These are phyloP conservation scores for Spisula subtruncata DNA, from an alignment of 2,888 invertebrate species.

Conservation along the genomic window DNA sequence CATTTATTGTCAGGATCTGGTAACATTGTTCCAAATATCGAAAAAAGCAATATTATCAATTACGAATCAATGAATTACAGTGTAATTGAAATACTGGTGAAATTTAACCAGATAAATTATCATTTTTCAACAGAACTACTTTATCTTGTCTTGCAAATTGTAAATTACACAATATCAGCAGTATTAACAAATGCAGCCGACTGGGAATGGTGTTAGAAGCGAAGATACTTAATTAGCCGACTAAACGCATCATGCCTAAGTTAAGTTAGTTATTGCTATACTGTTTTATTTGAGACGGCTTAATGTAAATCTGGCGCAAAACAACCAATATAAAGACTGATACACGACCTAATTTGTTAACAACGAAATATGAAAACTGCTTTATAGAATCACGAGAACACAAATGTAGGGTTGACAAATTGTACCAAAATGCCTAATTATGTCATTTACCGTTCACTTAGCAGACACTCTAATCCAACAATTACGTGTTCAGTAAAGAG, in stretches of 20 bases:
- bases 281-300: too few species aligned
- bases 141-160: neutral
- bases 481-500: too few species aligned
- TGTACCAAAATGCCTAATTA: too few species aligned
- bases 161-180: neutral
- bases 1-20: neutral
- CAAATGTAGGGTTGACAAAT: too few species aligned
- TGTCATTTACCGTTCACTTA: too few species aligned
- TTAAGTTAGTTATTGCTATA: too few species aligned
- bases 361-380: too few species aligned
- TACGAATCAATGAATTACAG: neutral
- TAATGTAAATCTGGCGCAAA: too few species aligned
- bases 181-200: neutral
- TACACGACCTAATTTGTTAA: too few species aligned
- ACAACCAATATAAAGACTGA: too few species aligned
- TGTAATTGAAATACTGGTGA: neutral
- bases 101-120: neutral
- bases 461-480: too few species aligned
- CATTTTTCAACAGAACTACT: neutral
- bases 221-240: neutral
- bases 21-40: neutral
- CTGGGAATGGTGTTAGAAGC: neutral
- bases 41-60: neutral
- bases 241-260: neutral
- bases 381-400: too few species aligned